Base-by-base conservation (phyloP, 92 coral and sea anemone species). In the Heliopora coerulea region DNA sequence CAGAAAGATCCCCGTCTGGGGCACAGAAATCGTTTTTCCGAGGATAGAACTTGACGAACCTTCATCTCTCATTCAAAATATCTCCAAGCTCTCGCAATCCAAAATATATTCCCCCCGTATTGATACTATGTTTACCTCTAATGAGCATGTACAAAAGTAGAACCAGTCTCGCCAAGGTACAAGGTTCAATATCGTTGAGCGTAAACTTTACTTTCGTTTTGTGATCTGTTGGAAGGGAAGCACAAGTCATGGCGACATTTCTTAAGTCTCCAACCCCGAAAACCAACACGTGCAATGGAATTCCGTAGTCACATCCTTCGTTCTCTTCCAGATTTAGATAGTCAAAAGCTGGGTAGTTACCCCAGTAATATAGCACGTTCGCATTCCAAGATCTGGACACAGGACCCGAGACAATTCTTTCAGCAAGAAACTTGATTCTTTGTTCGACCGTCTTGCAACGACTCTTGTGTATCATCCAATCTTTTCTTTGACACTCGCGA, bases 251-350 rank as follows among this genome's bases (percentile, higher is more conserved):
- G 34, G 64, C 65, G 30, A 86, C 86, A 63, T 86, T 73, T 56
- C 91, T 72, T 21, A 86, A 83, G 62, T 89, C 96, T 13, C 96
- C 96, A 13, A 81, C 96, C 17, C 96, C 96, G 68, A 90, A 85
- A 8, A 86, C 61, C 57, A 89, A 73, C 57, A 89, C 77, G 26
- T 64, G 65, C 65, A 89, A 59, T 8, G 82, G 76, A 26, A 63
- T 69, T 25, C 59, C 48, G 54, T 75, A 86, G 15, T 65, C 82
- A 19, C 37, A 54, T 11, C 96, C 96, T 75, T 89, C 96, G 46
- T 86, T 89, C 84, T 84, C 80, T 44, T 79, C 52, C 49, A 86
- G 73, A 58, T 89, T 89, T 35, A 89, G 73, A 54, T 80, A 54
- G 50, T 89, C 96, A 42, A 80, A 73, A 3, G 91, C 91, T 30